Evolutionary conservation across 2,113 vertebrate genomes (phyloP).

Genomic region (Falcunculus frontatus): DNA sequence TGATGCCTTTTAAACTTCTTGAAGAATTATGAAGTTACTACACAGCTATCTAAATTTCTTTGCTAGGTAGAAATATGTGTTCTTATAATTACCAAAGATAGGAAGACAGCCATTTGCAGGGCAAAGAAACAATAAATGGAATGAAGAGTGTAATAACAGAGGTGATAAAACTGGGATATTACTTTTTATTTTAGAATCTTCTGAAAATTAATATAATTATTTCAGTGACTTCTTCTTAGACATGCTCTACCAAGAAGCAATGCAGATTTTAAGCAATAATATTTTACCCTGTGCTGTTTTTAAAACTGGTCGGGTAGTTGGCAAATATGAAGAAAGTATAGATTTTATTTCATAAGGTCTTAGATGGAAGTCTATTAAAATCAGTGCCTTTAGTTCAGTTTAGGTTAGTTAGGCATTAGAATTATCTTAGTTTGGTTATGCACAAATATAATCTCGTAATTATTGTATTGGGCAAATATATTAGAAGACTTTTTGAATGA

Average conservation of each 20-base stretch:
- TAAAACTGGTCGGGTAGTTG: neutral
- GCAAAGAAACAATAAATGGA: neutral
- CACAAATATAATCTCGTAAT: neutral
- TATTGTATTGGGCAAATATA: neutral
- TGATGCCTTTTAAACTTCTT: neutral
- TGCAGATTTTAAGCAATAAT: neutral
- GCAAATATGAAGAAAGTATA: neutral
- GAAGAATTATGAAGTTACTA: neutral
- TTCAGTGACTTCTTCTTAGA: neutral
- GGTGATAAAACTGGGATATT: neutral
- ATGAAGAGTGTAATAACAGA: neutral
- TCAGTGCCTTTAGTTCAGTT: neutral
- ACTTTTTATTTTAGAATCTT: neutral
- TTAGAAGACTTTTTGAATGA: neutral
- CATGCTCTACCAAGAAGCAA: neutral
- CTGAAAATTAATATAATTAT: neutral
- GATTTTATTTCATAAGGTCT: neutral
- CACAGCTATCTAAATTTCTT: neutral
- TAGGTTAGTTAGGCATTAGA: neutral
- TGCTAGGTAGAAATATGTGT: neutral
- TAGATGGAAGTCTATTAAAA: neutral
- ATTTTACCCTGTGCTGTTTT: neutral
- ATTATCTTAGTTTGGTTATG: neutral
- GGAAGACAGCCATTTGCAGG: neutral
- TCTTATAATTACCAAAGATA: neutral